phyloP scores from a whole-genome alignment of 2,797 vertebrate species.

The Bufotes viridis region DNA sequence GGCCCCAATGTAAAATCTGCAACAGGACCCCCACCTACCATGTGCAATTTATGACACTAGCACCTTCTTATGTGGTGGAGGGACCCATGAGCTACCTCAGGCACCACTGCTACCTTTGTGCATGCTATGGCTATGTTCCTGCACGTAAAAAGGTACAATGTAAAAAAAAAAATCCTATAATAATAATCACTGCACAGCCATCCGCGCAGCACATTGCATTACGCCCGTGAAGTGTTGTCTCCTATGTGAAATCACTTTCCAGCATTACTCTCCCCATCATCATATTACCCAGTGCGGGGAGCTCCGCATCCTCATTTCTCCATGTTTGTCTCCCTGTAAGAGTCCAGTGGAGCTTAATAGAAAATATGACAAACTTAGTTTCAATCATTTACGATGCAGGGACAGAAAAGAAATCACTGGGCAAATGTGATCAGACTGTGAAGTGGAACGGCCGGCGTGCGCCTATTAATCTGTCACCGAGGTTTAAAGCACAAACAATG shows the following conservation, averaged over 20 bases:
- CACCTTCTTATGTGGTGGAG: too few relatives aligned
- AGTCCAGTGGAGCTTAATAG: conserved; percentile 34
- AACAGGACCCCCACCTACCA: too few relatives aligned
- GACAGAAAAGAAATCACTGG: conserved; percentile 20
- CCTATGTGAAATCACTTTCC: conserved; percentile 11
- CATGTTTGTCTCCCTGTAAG: background rate
- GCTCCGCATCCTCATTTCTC: conserved; percentile 13
- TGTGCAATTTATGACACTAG: too few relatives aligned
- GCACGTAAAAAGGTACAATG: background rate
- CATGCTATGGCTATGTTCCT: background rate
- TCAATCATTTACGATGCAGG: conserved; percentile 55
- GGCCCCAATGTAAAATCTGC: too few relatives aligned
- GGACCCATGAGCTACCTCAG: too few relatives aligned
- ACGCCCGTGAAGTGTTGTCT: background rate
- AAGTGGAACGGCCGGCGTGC: conserved; percentile 15
- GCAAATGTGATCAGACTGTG: conserved; percentile 45
- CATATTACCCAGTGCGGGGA: conserved; percentile 16
- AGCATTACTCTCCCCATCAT: background rate
- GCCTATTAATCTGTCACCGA: conserved; percentile 27
- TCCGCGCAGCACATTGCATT: background rate
- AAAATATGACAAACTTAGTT: conserved; percentile 58
- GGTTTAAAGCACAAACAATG: conserved; percentile 25
- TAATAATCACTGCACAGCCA: background rate
- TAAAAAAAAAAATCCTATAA: background rate
- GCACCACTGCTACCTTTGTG: too few relatives aligned